Evolutionary conservation across 2,113 vertebrate genomes (phyloP), one percentile per base, ranked within the genome.

Genomic region (Anhinga rufa): DNA sequence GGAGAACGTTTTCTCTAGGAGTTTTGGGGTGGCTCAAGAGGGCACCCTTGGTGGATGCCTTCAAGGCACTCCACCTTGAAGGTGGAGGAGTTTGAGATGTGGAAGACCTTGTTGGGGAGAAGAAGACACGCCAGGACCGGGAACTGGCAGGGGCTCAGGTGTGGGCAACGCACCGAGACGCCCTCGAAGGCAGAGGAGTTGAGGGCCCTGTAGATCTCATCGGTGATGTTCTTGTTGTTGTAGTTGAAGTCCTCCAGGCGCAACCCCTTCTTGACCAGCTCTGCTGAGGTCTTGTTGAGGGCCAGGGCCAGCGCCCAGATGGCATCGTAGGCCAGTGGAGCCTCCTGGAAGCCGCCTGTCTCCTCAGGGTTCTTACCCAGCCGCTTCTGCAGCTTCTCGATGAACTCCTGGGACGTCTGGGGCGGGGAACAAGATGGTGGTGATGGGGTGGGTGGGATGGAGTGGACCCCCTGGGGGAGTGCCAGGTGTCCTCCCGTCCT

Each of bases 111-210:
- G 0, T 92, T 81, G 14, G 97, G 98, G 92, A 98, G 98, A 60
- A 95, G 16, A 16, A 17, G 26, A 21, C 19, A 42, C n/a, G 5
- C 38, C 9, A 36, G 60, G 51, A n/a, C 32, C 15, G 15, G 49
- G 28, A n/a, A 13, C 46, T 16, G 32, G 31, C 32, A 8, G 21
- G 44, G 71, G 6, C 11, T 36, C 17, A 38, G 9, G 9, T 25
- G 21, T 34, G 18, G 52, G 17, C 36, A n/a, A 98, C 99, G 98
- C 95, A 99, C 99, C 44, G 99, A 99, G 82, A 99, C 99, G 0
- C 99, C 99, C 81, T 99, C 99, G 1, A 99, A 99, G 76, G 99
- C 99, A 2, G 99, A 99, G 13, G 99, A 99, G 98, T 99, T 99
- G 97, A 99, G 99, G 3, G 99, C 99, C 12, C 99, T 94, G 97